Evolutionary conservation across 2,888 invertebrate species (phyloP).

Genomic region (Zootermopsis nevadensis): DNA sequence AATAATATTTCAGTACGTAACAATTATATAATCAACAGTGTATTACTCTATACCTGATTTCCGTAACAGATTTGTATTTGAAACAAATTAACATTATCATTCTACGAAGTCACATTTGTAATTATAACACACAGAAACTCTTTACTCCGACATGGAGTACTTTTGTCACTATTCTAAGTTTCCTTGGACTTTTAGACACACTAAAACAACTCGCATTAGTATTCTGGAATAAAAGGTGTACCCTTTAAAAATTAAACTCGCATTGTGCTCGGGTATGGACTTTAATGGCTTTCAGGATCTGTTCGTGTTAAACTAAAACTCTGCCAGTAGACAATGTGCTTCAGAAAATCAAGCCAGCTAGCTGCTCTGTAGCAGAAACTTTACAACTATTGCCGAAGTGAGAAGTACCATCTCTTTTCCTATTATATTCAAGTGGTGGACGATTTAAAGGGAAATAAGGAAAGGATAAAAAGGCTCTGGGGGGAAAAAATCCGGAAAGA

Average conservation of each 20-base stretch:
- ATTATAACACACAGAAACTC: too few relatives aligned
- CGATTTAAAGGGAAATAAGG: slow-evolving; percentile 16
- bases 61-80: too few relatives aligned
- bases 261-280: background rate
- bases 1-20: too few relatives aligned
- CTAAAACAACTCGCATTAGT: background rate
- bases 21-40: too few relatives aligned
- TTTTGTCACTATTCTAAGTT: too few relatives aligned
- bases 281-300: background rate
- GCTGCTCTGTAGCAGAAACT: background rate
- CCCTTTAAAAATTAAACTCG: background rate
- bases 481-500: slow-evolving; percentile 1
- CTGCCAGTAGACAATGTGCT: background rate
- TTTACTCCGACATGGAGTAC: too few relatives aligned
- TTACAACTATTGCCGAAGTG: background rate
- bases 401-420: background rate
- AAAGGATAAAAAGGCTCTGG: background rate
- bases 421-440: slow-evolving; percentile 4
- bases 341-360: background rate
- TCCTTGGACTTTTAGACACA: background rate
- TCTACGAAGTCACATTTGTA: too few relatives aligned
- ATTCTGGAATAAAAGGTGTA: background rate
- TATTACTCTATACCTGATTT: too few relatives aligned
- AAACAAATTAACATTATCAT: too few relatives aligned
- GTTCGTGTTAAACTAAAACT: background rate